These are phyloP conservation scores for Tylochromis polylepis DNA, from an alignment of 2,113 vertebrate species.

Conservation along the genomic window DNA sequence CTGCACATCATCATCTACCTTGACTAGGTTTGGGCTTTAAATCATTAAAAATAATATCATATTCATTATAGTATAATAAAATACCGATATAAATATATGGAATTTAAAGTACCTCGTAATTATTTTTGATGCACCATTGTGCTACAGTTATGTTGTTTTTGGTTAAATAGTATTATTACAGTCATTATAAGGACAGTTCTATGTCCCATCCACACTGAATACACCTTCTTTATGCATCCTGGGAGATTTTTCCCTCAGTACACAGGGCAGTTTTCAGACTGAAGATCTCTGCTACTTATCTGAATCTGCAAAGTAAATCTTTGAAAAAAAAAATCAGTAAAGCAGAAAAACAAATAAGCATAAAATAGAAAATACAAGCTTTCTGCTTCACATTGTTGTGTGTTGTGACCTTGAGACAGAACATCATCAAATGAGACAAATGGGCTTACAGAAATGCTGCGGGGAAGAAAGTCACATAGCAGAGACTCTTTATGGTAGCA, in stretches of 20 bases:
- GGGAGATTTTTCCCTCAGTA: not conserved
- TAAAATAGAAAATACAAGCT: not conserved
- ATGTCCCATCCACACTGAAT: not conserved
- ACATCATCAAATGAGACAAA: not conserved
- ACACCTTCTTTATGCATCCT: not conserved
- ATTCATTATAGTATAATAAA: not conserved
- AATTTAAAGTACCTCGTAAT: not conserved
- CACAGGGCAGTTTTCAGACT: not conserved
- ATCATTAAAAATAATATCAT: not conserved
- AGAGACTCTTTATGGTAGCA: not conserved
- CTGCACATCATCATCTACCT: not conserved
- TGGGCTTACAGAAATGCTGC: not conserved
- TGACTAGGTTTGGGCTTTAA: not conserved
- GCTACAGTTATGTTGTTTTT: not conserved
- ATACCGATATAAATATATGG: not conserved
- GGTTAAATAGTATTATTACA: not conserved
- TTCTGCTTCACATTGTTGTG: not conserved
- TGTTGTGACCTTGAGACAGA: not conserved
- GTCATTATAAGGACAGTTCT: not conserved
- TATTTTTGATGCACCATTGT: not conserved
- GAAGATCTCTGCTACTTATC: not conserved
- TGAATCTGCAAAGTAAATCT: not conserved
- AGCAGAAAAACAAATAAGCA: not conserved
- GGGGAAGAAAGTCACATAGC: not conserved
- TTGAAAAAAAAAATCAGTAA: not conserved